A percentile compares a stretch with the other conserved stretches of the same genome.
Evolutionary conservation across 2,113 vertebrate species (phyloP).

Genomic region (Potamarius usumacintae): DNA sequence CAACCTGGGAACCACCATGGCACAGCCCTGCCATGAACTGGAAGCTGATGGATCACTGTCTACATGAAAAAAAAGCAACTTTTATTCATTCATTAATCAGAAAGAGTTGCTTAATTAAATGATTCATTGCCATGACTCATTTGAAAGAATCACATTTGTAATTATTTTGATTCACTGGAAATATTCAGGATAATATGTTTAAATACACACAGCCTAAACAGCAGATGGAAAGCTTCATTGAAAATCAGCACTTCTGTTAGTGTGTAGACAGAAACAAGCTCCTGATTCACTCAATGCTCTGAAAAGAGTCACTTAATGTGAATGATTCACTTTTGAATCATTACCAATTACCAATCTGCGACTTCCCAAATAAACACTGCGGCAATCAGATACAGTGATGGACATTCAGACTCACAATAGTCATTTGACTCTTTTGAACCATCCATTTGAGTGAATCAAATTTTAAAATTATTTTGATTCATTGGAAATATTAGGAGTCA

Average conservation of each 20-base stretch:
- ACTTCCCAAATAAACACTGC: neutral
- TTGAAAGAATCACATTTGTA: no score
- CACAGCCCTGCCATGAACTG: no score
- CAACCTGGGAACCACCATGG: no score
- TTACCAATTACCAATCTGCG: neutral
- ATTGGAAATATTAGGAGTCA: neutral
- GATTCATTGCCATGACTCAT: no score
- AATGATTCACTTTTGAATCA: neutral
- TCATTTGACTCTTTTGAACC: neutral
- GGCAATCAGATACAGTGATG: neutral
- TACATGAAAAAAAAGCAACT: no score
- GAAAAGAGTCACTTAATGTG: neutral
- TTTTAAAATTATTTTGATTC: neutral
- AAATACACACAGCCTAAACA: neutral
- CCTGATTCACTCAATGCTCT: neutral
- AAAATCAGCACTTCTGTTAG: neutral
- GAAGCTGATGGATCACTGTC: no score
- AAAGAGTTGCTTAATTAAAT: no score
- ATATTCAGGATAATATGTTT: neutral
- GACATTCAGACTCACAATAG: neutral
- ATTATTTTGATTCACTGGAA: neutral
- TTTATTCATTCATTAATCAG: no score
- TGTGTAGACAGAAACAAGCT: neutral
- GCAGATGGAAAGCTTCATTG: neutral
- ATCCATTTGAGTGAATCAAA: neutral